Percentiles rank a stretch among this genome's conserved stretches.
Conservation (phyloP, 2,797 vertebrate genomes). For the Natrix natrix region DNA sequence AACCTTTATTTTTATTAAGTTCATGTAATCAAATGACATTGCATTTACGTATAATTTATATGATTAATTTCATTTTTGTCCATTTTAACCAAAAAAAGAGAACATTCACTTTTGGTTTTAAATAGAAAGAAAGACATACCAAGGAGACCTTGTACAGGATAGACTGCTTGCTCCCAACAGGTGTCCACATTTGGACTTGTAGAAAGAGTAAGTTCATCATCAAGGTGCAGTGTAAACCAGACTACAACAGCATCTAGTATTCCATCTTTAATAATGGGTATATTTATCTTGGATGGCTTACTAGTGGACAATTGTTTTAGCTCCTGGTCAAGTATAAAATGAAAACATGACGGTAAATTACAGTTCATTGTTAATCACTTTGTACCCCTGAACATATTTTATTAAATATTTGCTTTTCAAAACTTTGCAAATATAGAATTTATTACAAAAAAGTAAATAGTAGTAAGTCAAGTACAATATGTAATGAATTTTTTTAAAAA, state of each 20-base stretch:
- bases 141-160: conserved; percentile 81
- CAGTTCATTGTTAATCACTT: not conserved
- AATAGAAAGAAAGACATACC: conserved; percentile 68
- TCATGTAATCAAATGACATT: not conserved
- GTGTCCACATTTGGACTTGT: conserved; percentile 91
- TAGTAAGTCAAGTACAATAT: not conserved
- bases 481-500: not conserved
- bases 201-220: conserved; percentile 86
- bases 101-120: not conserved
- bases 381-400: not conserved
- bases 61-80: not conserved
- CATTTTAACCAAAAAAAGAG: not conserved
- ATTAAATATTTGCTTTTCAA: not conserved
- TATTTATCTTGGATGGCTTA: conserved; percentile 71
- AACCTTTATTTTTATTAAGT: not conserved
- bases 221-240: conserved; percentile 96
- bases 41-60: not conserved
- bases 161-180: conserved; percentile 98
- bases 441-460: not conserved
- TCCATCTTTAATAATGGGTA: conserved; percentile 80
- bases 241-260: conserved; percentile 86
- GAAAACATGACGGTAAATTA: not conserved
- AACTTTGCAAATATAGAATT: not conserved
- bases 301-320: conserved; percentile 85
- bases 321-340: conserved; percentile 74